Evolutionary conservation across 2,797 vertebrate genomes (phyloP).

Genomic region (Hirundo rustica): DNA sequence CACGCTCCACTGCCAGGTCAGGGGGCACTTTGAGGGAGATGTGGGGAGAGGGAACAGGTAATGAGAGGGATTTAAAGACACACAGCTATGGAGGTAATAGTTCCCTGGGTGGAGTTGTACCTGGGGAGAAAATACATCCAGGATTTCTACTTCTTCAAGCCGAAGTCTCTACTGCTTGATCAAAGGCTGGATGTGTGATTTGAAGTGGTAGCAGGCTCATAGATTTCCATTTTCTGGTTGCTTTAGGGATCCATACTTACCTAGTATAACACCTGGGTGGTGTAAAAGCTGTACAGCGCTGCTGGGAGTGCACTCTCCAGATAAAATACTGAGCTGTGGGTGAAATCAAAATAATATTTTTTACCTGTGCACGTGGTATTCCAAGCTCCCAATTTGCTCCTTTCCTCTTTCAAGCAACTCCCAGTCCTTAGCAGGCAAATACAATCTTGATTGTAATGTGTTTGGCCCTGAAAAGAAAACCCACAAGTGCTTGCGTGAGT

Average conservation of each 20-base stretch:
- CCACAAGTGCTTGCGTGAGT: rapidly evolving
- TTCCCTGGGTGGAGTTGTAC: background rate
- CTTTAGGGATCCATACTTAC: background rate
- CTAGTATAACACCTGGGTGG: background rate
- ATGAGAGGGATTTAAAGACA: background rate
- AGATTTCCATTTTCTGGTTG: background rate
- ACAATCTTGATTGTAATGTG: background rate
- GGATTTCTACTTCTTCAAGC: background rate
- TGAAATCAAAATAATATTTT: background rate
- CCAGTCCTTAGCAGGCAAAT: background rate
- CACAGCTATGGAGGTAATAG: background rate
- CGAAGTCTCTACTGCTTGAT: background rate
- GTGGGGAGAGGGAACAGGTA: background rate
- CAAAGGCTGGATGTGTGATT: background rate
- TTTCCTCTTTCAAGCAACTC: background rate
- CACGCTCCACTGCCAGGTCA: background rate
- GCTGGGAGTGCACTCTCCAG: background rate
- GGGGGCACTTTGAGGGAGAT: background rate
- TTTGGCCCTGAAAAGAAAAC: background rate
- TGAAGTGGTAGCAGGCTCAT: background rate
- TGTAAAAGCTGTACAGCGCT: background rate
- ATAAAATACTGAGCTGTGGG: background rate
- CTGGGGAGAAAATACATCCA: background rate
- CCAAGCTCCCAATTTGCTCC: background rate
- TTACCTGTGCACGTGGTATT: rapidly evolving